Base-by-base conservation (phyloP, 2,888 invertebrate genomes). In the Cheilosia vulpina region DNA sequence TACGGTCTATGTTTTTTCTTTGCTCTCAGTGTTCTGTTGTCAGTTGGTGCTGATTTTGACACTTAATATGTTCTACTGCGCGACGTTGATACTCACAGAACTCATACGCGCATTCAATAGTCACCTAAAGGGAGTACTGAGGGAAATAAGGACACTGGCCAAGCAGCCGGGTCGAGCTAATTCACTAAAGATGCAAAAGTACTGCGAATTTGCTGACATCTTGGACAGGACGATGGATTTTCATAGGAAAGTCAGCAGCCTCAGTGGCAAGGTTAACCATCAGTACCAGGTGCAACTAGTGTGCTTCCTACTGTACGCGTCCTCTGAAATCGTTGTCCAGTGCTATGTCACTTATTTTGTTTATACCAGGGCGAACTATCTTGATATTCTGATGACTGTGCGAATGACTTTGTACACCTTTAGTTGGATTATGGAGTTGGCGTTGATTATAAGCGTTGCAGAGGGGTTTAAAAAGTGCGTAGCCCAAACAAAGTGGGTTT, bases 311-410 rank as follows among this genome's bases (percentile, higher is more conserved):
- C 9, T 77, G 0, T 89, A 88, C 43, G 88, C 83, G 3, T 76
- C 89, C 13, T 60, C 88, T 3, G 90, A 90, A 77, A 89, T 87
- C 21, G 73, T 88, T 3, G 77, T 88, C 1, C 90, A 91, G 21
- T 41, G 83, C 17, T 91, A 91, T 71, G 77, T 91, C 55, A 55
- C 81, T 2, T 91, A 91, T 79, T 91, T 89, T 62, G 87, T 89
- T 3, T 13, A 21, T 24, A 72, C 43, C 9, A n/a, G 31, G 73
- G 52, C 21, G 15, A 83, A 73, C n/a, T 1, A 19, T 9, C 1
- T 24, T 11, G 7, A 50, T 50, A 1, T 7, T 19, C 1, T 9
- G 3, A 1, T 50, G 9, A 24, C 13, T 21, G 13, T 11, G 11
- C 1, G 11, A 1, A 4, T 4, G 71, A 45, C 15, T 0, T 7